These are phyloP conservation scores for Edolisoma coerulescens DNA, from an alignment of 2,113 vertebrate species.

Conservation along the genomic window DNA sequence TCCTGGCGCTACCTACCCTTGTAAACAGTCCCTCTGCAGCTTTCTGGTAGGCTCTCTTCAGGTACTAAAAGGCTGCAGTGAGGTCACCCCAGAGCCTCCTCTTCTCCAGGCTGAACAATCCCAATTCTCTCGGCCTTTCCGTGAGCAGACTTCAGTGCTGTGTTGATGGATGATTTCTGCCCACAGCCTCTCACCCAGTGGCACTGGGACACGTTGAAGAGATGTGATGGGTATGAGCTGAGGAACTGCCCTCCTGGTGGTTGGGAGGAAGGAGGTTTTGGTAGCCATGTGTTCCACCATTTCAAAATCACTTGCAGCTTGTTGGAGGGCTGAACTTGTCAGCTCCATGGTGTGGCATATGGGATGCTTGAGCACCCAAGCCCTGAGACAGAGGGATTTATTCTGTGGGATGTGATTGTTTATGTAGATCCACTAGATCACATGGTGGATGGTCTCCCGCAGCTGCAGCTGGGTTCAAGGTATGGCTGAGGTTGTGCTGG, in stretches of 20 bases:
- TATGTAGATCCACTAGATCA: neutral
- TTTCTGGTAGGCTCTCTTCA: neutral
- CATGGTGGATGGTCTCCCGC: neutral
- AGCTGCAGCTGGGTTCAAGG: neutral
- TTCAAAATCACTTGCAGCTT: neutral
- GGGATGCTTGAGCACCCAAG: neutral
- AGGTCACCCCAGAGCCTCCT: neutral
- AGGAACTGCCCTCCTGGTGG: neutral
- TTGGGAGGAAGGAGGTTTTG: neutral
- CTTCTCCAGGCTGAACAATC: neutral
- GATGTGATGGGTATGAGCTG: neutral
- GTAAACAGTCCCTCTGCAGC: neutral
- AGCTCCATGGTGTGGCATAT: accelerated
- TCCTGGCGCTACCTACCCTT: neutral
- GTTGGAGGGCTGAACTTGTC: neutral
- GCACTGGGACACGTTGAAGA: neutral
- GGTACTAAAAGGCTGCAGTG: neutral
- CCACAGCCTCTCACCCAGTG: accelerated
- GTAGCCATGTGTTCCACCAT: neutral
- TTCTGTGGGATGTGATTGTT: neutral
- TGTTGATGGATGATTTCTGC: neutral
- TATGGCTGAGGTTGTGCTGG: neutral
- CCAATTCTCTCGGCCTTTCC: neutral
- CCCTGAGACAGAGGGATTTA: neutral
- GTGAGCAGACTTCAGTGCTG: neutral